A percentile compares a stretch with the other conserved stretches of the same genome.
These are phyloP conservation scores for Stenurella melanura DNA, from an alignment of 2,888 invertebrate genomes.

Conservation along the genomic window DNA sequence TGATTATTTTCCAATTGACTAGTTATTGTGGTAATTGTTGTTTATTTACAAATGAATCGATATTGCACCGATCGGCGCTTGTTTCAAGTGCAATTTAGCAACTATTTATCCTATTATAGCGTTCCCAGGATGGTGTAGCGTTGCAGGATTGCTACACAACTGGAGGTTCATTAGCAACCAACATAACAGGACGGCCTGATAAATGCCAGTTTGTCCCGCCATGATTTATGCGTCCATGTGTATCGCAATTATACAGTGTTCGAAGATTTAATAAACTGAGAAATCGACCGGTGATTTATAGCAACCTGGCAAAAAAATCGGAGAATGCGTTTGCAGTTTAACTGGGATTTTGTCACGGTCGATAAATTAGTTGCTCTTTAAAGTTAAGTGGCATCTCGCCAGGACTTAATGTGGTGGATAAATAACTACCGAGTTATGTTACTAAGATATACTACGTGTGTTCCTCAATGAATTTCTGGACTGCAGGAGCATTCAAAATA, in stretches of 20 bases:
- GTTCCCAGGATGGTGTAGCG: conserved; percentile 24
- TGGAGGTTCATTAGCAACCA: conserved; percentile 65
- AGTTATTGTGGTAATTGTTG: background rate
- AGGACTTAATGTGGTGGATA: conserved; percentile 61
- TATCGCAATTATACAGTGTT: conserved; percentile 71
- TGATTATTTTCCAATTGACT: background rate
- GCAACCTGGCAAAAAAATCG: conserved; percentile 42
- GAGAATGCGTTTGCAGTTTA: conserved; percentile 63
- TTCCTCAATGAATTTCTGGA: conserved; percentile 63
- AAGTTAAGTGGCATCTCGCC: conserved; percentile 62
- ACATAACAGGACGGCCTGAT: conserved; percentile 63
- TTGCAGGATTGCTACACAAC: conserved; percentile 54
- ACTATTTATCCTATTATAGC: conserved; percentile 15
- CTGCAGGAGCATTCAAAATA: conserved; percentile 61
- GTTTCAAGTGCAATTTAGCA: conserved; percentile 21
- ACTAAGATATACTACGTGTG: conserved; percentile 60
- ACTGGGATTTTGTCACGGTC: conserved; percentile 64
- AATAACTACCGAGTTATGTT: conserved; percentile 59
- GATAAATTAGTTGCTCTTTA: conserved; percentile 66
- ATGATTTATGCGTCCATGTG: conserved; percentile 71
- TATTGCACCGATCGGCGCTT: background rate
- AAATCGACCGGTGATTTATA: conserved; percentile 71
- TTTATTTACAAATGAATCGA: background rate
- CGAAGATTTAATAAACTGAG: conserved; percentile 72
- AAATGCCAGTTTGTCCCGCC: conserved; percentile 67